phyloP scores from a whole-genome alignment of 1,140 invertebrate genomes.

The Steinernema khuongi region DNA sequence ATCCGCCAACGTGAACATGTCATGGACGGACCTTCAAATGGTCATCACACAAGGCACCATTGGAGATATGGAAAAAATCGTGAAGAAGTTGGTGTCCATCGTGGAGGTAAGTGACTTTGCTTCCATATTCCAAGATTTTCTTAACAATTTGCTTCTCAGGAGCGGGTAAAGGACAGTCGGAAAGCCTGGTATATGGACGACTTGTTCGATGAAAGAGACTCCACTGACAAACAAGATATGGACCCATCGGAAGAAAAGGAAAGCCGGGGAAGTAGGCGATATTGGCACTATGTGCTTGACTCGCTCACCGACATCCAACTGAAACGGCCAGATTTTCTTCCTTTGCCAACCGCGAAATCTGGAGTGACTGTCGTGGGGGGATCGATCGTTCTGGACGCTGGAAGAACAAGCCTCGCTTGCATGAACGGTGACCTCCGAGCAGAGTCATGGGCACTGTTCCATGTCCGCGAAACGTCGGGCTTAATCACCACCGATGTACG shows the following conservation, averaged over 20 bases:
- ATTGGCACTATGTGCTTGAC: slow-evolving; percentile 49
- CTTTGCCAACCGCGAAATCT: slow-evolving; percentile 33
- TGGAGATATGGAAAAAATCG: slow-evolving; percentile 46
- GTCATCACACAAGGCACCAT: slow-evolving; percentile 52
- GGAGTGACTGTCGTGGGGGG: slow-evolving; percentile 54
- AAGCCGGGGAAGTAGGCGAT: slow-evolving; percentile 2
- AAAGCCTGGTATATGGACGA: slow-evolving; percentile 4
- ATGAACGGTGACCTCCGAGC: slow-evolving; percentile 54
- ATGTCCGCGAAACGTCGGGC: slow-evolving; percentile 42
- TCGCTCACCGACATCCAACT: slow-evolving; percentile 46
- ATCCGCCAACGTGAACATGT: slow-evolving; percentile 34
- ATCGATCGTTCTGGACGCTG: slow-evolving; percentile 43
- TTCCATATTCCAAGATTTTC: not conserved
- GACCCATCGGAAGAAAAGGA: not conserved
- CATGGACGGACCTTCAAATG: slow-evolving; percentile 50
- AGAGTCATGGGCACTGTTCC: slow-evolving; percentile 48
- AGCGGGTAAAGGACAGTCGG: slow-evolving; percentile 45
- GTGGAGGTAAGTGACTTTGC: slow-evolving; percentile 38
- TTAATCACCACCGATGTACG: slow-evolving; percentile 36
- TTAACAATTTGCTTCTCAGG: slow-evolving; percentile 27
- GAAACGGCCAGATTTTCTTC: slow-evolving; percentile 35
- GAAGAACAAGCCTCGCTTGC: slow-evolving; percentile 43
- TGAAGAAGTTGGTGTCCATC: slow-evolving; percentile 45
- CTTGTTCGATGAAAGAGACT: not conserved
- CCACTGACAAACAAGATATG: not conserved